Conservation (phyloP, 2,888 invertebrate genomes). For the Mesorhabditis sp. region DNA sequence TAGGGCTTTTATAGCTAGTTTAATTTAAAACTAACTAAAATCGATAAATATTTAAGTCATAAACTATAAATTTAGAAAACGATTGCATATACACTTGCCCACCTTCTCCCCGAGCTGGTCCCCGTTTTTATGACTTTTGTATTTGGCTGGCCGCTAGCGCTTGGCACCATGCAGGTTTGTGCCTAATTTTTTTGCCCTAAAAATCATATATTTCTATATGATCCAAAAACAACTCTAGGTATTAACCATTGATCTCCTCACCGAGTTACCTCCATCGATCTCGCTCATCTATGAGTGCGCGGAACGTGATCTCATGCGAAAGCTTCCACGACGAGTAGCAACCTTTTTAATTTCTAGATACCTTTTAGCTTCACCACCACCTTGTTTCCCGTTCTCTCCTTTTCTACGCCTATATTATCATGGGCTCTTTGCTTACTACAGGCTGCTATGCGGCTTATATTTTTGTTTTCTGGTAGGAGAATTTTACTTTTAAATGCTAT, state of each 20-base stretch:
- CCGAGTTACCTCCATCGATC: slow-evolving; percentile 33
- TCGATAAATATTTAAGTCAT: not conserved
- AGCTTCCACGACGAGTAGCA: slow-evolving; percentile 18
- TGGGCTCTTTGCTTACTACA: not conserved
- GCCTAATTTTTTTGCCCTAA: not conserved
- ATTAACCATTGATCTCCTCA: slow-evolving; percentile 26
- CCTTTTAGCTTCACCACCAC: not conserved
- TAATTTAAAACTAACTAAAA: no score
- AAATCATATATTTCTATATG: not conserved
- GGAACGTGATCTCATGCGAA: slow-evolving; percentile 27
- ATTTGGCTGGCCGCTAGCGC: slow-evolving; percentile 35
- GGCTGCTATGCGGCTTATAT: not conserved
- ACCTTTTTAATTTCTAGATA: slow-evolving; percentile 9
- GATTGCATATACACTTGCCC: slow-evolving; percentile 38
- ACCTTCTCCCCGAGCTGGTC: slow-evolving; percentile 37
- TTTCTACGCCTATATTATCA: not conserved
- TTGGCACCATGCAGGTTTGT: slow-evolving; percentile 30
- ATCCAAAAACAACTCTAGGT: slow-evolving; percentile 10
- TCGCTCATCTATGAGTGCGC: slow-evolving; percentile 34
- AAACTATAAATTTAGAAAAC: slow-evolving; percentile 12
- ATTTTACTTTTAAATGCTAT: no score
- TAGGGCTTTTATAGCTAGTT: not conserved
- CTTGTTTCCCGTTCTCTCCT: not conserved
- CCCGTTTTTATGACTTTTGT: slow-evolving; percentile 35
- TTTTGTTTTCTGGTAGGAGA: not conserved